These are phyloP conservation scores for Perdita meconis DNA, from an alignment of 2,888 invertebrate species.

Conservation along the genomic window DNA sequence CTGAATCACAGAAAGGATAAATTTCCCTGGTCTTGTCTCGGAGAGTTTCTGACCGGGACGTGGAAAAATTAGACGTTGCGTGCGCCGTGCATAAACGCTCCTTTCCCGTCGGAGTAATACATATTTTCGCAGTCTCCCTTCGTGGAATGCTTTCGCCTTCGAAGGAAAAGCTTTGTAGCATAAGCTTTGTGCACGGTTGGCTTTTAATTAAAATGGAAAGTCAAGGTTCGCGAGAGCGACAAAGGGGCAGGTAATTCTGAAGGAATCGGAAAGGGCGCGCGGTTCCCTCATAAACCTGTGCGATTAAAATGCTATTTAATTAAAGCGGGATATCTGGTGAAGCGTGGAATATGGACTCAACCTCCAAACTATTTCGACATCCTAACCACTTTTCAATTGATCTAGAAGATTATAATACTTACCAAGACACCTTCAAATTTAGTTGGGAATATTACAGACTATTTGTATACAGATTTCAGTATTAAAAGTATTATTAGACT, in stretches of 20 bases:
- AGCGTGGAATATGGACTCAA: no score
- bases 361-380: no score
- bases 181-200: background rate
- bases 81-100: no score
- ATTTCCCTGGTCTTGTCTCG: background rate
- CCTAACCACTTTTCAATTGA: no score
- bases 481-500: no score
- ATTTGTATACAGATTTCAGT: no score
- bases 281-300: background rate
- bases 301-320: background rate
- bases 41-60: background rate
- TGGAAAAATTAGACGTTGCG: background rate
- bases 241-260: background rate
- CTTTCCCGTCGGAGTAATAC: background rate
- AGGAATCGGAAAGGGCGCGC: background rate
- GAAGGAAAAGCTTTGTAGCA: background rate
- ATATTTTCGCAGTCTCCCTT: background rate
- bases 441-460: no score
- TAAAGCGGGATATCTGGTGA: background rate
- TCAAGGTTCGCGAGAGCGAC: background rate
- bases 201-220: slow-evolving; percentile 26
- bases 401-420: no score
- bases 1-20: no score
- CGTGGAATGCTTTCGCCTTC: background rate
- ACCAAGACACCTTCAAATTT: no score